Evolutionary conservation across 2,888 invertebrate species (phyloP), one percentile per base, ranked within the genome.

Genomic region (Cataglyphis albicans): DNA sequence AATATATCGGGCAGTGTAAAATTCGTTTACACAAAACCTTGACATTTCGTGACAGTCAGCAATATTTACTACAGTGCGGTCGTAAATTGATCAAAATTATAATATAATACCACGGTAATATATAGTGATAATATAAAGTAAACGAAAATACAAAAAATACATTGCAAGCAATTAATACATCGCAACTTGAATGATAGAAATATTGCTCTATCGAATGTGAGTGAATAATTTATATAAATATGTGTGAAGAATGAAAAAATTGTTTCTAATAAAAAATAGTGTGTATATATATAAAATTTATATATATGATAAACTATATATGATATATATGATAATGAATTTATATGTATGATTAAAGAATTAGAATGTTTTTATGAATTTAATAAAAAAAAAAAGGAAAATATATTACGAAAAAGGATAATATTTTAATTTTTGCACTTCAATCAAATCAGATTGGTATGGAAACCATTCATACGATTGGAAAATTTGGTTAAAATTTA

Each of bases 131-230:
- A n/a, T 25, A 48, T 64, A 61, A 44, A 72, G 10, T 48, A 63
- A 63, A 74, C 74, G 32, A 74, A 63, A 44, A 74, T 61, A 74
- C 63, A 21, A 48, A 48, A 35, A 32, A 74, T 21, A 63, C 35
- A 55, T 74, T 48, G 10, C 63, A 18, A 74, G 21, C 25, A 74
- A 74, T 74, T 44, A 74, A 44, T 63, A 10, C 15, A 10, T 10
- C 15, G n/a, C 15, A 73, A 44, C 2, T 15, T 15, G 7, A 12
- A 15, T 35, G 35, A 18, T 63, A 63, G 74, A 74, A 65, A 55
- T 55, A 29, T 64, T 7, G n/a, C 5, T 55, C 52, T 6, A 55
- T 32, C 9, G n/a, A 52, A 18, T 65, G 25, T 29, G 1, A 29
- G 9, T 29, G n/a, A 38, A 64, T 64, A 75, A 64, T 75, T 64